phyloP scores from a whole-genome alignment of 2,113 vertebrate species.

The Sigmodon hispidus region DNA sequence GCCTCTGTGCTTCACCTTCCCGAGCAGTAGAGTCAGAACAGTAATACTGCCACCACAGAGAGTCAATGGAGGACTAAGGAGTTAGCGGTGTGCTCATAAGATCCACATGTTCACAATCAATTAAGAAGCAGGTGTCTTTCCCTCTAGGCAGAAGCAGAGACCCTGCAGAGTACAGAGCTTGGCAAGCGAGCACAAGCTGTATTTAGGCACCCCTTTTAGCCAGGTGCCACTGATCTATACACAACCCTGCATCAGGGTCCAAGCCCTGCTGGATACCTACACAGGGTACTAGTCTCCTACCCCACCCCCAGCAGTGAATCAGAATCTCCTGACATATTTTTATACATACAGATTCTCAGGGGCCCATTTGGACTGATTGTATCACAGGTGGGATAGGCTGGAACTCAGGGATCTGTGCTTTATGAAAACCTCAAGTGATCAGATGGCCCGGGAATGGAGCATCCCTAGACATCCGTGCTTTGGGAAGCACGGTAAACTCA shows the following conservation, averaged over 20 bases:
- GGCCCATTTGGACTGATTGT: not conserved
- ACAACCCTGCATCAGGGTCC: not conserved
- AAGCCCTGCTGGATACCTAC: not conserved
- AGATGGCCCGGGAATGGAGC: not conserved
- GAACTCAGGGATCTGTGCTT: not conserved
- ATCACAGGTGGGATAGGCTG: not conserved
- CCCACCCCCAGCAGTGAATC: not conserved
- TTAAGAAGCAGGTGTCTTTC: conserved; percentile 4
- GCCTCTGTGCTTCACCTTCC: not conserved
- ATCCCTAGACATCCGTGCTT: not conserved
- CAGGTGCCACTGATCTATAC: not conserved
- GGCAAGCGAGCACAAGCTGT: not conserved
- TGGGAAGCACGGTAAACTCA: not conserved
- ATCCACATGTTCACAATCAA: not conserved
- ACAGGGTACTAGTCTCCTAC: not conserved
- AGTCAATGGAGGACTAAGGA: not conserved
- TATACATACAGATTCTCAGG: not conserved
- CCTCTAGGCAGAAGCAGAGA: conserved; percentile 20
- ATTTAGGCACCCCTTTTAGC: not conserved
- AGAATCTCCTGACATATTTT: not conserved
- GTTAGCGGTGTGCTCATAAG: not conserved
- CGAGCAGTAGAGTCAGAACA: not conserved
- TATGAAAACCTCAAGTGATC: conserved; percentile 18
- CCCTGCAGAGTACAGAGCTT: not conserved
- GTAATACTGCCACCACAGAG: not conserved